A percentile compares a stretch with the other conserved stretches of the same genome.
Conservation (phyloP, 2,113 vertebrate genomes). For the Rhodinocichla rosea region DNA sequence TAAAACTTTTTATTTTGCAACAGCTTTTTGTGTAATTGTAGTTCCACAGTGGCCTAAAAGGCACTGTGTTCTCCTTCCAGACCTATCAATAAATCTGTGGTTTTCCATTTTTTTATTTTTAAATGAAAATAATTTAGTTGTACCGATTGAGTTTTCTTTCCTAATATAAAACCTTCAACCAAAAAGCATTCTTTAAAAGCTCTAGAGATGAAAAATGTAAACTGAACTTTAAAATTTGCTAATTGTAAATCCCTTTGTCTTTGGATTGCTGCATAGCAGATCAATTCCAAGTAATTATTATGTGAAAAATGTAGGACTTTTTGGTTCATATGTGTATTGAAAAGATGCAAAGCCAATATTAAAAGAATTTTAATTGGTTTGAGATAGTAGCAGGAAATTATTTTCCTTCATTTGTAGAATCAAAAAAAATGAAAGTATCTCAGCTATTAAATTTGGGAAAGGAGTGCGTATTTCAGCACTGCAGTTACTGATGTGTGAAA, state of each 20-base stretch:
- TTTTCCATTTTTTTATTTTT: neutral
- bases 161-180: conserved; percentile 36
- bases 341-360: neutral
- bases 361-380: conserved; percentile 62
- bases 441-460: conserved; percentile 32
- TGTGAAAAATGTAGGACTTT: neutral
- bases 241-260: conserved; percentile 40
- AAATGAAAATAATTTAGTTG: conserved; percentile 25
- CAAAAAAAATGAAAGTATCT: conserved; percentile 6
- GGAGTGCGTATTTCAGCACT: conserved; percentile 19
- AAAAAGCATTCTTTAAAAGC: conserved; percentile 42
- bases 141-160: conserved; percentile 29
- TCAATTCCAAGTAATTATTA: conserved; percentile 57
- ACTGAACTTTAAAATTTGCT: conserved; percentile 33
- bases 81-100: neutral
- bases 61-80: conserved; percentile 14
- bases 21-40: neutral
- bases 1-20: neutral
- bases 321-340: neutral
- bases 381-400: conserved; percentile 25
- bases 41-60: neutral
- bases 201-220: conserved; percentile 34
- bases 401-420: conserved; percentile 60
- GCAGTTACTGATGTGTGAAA: conserved; percentile 51
- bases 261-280: neutral